Evolutionary conservation across 2,888 invertebrate genomes (phyloP), one percentile per base, ranked within the genome.

Genomic region (Acanthosepion lycidas): DNA sequence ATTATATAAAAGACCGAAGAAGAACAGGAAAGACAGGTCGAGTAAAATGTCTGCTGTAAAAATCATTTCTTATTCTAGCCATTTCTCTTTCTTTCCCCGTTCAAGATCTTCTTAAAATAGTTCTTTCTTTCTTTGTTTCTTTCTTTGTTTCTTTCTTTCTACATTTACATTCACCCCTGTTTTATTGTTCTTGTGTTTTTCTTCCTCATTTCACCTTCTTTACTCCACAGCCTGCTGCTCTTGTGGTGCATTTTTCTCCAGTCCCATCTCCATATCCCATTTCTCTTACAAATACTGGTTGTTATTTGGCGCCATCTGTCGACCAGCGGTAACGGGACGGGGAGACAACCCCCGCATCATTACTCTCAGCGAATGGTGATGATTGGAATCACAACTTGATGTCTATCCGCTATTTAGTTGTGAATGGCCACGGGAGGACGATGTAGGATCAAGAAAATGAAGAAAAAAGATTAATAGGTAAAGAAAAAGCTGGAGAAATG

Each of bases 221-320:
- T 33, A 78, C n/a, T 78, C n/a, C n/a, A 78, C 78, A 78, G n/a
- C 15, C 78, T 78, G 78, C 18, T n/a, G n/a, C n/a, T 78, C n/a
- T 78, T 78, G n/a, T 78, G n/a, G n/a, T 42, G 0, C 9, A 5
- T 1, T 20, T 55, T 20, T 23, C 12, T 12, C 18, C 12, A 33
- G n/a, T 33, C n/a, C 12, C 12, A 20, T 15, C n/a, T 78, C 78
- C n/a, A n/a, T n/a, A 78, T n/a, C 78, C 15, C n/a, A 78, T 78
- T 78, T n/a, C 78, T 78, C 78, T 78, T 78, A 78, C n/a, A 78
- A 78, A 78, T 78, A 78, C 78, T 78, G 78, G 78, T 78, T 78
- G 78, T 78, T 78, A 78, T 78, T 78, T 78, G n/a, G 78, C 33
- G 78, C 78, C 78, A 78, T 78, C 78, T 78, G 78, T 78, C 78